Evolutionary conservation across 2,797 vertebrate genomes (phyloP).

Genomic region (Leptodactylus fallax): DNA sequence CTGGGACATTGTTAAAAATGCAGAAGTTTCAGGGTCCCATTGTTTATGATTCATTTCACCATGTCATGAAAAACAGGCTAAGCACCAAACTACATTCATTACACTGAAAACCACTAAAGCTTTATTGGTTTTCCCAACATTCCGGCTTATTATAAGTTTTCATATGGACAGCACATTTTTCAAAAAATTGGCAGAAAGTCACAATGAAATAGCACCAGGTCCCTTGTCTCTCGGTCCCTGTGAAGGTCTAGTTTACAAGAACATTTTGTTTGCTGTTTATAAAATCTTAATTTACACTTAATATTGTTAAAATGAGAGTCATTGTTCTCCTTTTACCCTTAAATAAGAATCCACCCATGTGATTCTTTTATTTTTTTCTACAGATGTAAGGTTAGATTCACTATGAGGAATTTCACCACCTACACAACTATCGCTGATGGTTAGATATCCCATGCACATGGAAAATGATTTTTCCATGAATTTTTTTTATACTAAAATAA

Average conservation of each 20-base stretch:
- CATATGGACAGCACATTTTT: constrained; percentile 84
- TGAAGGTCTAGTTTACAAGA: constrained; percentile 67
- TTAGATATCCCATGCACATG: background rate
- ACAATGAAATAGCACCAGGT: constrained; percentile 77
- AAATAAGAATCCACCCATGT: background rate
- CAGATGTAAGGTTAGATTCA: background rate
- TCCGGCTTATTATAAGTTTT: constrained; percentile 80
- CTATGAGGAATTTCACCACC: background rate
- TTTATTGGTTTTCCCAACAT: constrained; percentile 84
- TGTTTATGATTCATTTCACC: constrained; percentile 85
- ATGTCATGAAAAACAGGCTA: constrained; percentile 83
- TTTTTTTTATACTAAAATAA: background rate
- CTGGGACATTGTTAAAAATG: constrained; percentile 84
- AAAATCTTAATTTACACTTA: constrained; percentile 57
- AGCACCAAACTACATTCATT: constrained; percentile 84
- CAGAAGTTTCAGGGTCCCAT: constrained; percentile 82
- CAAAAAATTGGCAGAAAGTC: constrained; percentile 78
- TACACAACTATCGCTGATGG: background rate
- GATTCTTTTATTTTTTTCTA: background rate
- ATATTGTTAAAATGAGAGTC: constrained; percentile 10
- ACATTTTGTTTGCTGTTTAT: constrained; percentile 64
- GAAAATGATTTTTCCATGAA: background rate
- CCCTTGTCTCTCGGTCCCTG: constrained; percentile 78
- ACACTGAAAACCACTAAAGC: constrained; percentile 81
- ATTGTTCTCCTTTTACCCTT: constrained; percentile 4